Conservation (phyloP, 2,888 invertebrate genomes). For the Drosophila eohydei region DNA sequence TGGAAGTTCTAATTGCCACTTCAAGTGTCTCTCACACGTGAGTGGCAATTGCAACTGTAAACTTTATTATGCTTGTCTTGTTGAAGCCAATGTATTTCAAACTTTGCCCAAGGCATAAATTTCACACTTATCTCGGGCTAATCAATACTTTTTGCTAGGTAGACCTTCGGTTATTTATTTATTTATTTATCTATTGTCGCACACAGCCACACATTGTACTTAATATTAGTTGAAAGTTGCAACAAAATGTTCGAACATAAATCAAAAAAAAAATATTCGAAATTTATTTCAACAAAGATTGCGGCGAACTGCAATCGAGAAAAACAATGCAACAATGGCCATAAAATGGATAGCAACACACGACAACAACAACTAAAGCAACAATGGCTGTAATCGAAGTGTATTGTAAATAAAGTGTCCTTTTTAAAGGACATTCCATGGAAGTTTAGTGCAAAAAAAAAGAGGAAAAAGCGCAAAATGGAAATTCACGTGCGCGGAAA, state of each 20-base stretch:
- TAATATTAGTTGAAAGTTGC: constrained; percentile 18
- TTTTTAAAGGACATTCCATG: constrained; percentile 62
- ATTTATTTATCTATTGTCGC: constrained; percentile 46
- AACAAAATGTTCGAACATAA: constrained; percentile 55
- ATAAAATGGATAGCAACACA: constrained; percentile 50
- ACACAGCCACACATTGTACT: constrained; percentile 26
- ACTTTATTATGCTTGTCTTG: background rate
- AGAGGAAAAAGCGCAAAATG: constrained; percentile 19
- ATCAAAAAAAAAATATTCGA: constrained; percentile 71
- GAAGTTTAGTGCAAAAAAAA: constrained; percentile 19
- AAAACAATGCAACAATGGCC: constrained; percentile 59
- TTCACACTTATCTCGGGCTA: constrained; percentile 39
- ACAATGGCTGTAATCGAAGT: constrained; percentile 4
- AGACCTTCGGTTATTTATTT: constrained; percentile 32
- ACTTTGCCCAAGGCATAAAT: constrained; percentile 42
- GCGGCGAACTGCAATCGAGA: constrained; percentile 39
- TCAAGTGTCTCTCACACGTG: background rate
- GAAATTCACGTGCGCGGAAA: constrained; percentile 62
- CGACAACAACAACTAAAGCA: background rate
- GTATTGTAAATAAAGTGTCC: constrained; percentile 60
- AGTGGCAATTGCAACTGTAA: background rate
- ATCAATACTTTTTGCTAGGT: constrained; percentile 17
- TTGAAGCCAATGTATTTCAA: constrained; percentile 17
- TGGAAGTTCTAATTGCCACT: background rate
- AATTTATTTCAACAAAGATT: constrained; percentile 77